These are phyloP conservation scores for Rynchops niger DNA, from an alignment of 2,113 vertebrate species.

Conservation along the genomic window DNA sequence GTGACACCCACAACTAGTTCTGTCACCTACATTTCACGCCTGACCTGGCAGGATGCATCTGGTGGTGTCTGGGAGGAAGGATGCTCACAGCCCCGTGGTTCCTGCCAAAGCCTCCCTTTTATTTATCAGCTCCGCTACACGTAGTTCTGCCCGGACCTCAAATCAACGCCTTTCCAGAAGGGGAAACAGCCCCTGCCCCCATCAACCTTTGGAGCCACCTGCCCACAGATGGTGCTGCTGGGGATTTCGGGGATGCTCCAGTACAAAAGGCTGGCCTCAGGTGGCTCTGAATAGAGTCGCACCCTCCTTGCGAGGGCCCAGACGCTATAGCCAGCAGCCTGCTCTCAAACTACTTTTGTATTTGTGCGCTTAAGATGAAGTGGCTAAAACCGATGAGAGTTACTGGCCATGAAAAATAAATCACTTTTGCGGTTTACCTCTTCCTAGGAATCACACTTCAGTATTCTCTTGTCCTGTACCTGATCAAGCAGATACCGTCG, in stretches of 20 bases:
- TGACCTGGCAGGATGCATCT: constrained; percentile 59
- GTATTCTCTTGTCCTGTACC: neutral
- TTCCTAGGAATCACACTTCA: neutral
- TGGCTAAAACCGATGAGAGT: neutral
- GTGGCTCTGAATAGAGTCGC: neutral
- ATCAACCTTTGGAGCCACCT: neutral
- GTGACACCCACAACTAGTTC: constrained; percentile 24
- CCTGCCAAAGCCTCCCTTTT: constrained; percentile 3
- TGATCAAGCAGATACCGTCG: neutral
- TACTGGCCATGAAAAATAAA: neutral
- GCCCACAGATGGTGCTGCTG: neutral
- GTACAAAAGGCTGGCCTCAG: neutral
- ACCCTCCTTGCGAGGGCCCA: neutral
- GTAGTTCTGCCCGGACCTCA: neutral
- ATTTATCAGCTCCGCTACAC: neutral
- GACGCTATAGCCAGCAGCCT: neutral
- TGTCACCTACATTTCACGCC: constrained; percentile 18
- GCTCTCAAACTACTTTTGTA: neutral
- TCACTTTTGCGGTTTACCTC: neutral
- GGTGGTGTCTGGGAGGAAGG: constrained; percentile 23
- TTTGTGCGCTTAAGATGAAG: neutral
- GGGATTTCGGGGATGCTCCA: neutral
- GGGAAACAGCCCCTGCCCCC: neutral
- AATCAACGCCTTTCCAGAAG: neutral
- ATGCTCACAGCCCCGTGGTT: constrained; percentile 22